A percentile compares a stretch with the other conserved stretches of the same genome.
phyloP scores from a whole-genome alignment of 2,888 invertebrate genomes.

The Pterostichus madidus region DNA sequence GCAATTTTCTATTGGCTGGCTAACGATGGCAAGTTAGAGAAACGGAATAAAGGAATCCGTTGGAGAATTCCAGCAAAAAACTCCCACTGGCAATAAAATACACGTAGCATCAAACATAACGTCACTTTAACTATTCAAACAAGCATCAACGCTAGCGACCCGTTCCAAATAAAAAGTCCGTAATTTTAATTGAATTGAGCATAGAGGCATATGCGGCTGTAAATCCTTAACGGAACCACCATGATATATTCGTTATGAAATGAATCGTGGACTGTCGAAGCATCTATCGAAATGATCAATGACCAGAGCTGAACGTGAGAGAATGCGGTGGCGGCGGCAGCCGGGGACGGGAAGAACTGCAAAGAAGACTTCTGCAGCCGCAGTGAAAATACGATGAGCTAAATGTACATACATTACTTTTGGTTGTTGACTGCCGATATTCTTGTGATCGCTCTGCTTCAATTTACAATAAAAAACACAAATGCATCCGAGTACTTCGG shows the following conservation, averaged over 20 bases:
- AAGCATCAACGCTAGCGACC: background rate
- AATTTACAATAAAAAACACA: no score
- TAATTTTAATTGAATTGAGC: constrained; percentile 55
- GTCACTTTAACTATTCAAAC: constrained; percentile 49
- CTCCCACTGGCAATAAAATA: constrained; percentile 46
- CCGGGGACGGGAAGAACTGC: background rate
- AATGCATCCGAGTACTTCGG: no score
- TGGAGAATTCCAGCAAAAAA: constrained; percentile 43
- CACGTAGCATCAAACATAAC: constrained; percentile 32
- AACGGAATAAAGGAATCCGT: constrained; percentile 39
- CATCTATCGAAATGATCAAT: constrained; percentile 62
- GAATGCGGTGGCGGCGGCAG: constrained; percentile 30
- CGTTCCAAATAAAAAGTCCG: constrained; percentile 48
- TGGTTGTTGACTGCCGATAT: no score
- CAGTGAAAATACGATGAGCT: no score
- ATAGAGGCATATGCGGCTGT: constrained; percentile 24
- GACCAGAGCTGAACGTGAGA: constrained; percentile 55
- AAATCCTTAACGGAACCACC: constrained; percentile 51
- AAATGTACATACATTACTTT: no score
- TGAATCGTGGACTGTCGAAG: constrained; percentile 62
- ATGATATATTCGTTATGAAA: constrained; percentile 60
- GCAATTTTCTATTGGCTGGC: constrained; percentile 11
- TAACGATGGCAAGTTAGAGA: constrained; percentile 24
- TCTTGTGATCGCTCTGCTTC: no score
- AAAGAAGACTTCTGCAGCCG: background rate